Evolutionary conservation across 1,140 invertebrate species (phyloP).

Genomic region (Drosophila ironensis): DNA sequence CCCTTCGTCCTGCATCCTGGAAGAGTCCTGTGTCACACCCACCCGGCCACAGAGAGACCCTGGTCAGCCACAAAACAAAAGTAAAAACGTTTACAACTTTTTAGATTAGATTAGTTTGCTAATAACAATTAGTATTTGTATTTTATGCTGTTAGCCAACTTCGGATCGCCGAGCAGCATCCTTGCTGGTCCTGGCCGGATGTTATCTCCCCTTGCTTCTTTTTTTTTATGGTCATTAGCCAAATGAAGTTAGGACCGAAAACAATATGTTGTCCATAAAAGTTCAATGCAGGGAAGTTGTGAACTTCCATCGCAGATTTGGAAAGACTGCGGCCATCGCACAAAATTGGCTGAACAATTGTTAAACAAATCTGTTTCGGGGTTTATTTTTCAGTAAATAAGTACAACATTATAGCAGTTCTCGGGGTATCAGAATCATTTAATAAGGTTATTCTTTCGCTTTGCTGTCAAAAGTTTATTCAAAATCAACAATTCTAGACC

Average conservation of each 20-base stretch:
- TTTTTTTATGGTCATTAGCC: slow-evolving; percentile 76
- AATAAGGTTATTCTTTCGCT: no score
- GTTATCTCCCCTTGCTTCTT: slow-evolving; percentile 2
- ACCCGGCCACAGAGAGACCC: neutral
- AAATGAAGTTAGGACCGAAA: slow-evolving; percentile 59
- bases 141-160: slow-evolving; percentile 71
- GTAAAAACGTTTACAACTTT: slow-evolving; percentile 81
- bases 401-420: no score
- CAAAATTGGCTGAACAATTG: neutral
- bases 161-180: neutral
- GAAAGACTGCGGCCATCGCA: slow-evolving; percentile 5
- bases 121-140: slow-evolving; percentile 82
- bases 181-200: neutral
- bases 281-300: slow-evolving; percentile 38
- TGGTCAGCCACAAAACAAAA: slow-evolving; percentile 68
- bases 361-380: no score
- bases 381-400: no score
- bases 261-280: slow-evolving; percentile 23
- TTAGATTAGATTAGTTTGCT: slow-evolving; percentile 81
- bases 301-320: neutral
- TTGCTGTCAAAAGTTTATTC: neutral
- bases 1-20: neutral
- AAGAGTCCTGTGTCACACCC: neutral
- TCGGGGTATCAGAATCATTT: no score
- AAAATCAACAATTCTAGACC: neutral